Evolutionary conservation across 1,140 invertebrate genomes (phyloP), one percentile per base, ranked within the genome.

Genomic region (Pantala flavescens): DNA sequence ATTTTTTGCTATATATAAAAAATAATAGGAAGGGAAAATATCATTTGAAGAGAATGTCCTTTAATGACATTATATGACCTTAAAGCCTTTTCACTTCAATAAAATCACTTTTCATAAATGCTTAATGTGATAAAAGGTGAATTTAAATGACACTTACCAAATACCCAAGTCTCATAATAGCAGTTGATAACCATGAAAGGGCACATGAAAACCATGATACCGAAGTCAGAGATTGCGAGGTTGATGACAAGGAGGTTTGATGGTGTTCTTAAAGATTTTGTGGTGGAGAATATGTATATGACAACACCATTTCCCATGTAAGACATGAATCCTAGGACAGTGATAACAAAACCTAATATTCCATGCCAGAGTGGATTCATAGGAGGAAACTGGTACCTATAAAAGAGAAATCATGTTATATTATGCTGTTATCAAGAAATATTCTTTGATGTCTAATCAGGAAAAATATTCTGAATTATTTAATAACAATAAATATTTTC

Each of bases 291-390:
- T 49, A 86, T 82, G 77, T 83, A 86, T 71, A 86, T 81, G 24
- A 86, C 85, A 2, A 85, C 78, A 0, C 81, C 79, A 76, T 86
- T 86, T 9, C 86, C 86, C 74, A 79, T 70, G 23, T 84, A 77
- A 21, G 83, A 82, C 14, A 83, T 78, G 63, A 88, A 83, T 23
- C 87, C 88, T 28, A 90, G 83, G 24, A 85, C 78, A 70, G 84
- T 82, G 77, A 90, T 89, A 43, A 85, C 86, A 75, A 90, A 84
- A 12, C 88, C 89, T 70, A 90, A 81, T 19, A 89, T 81, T 76
- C 86, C 87, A 79, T 90, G 88, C 87, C 87, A 89, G 49, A 88
- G 77, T 28, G 87, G 87, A 77, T 89, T 88, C 85, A 88, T 85
- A 28, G 88, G 88, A 77, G 87, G 86, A 80, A 88, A 90, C 77